Base-by-base conservation (phyloP, 2,888 invertebrate species). In the Tupiocoris notatus region DNA sequence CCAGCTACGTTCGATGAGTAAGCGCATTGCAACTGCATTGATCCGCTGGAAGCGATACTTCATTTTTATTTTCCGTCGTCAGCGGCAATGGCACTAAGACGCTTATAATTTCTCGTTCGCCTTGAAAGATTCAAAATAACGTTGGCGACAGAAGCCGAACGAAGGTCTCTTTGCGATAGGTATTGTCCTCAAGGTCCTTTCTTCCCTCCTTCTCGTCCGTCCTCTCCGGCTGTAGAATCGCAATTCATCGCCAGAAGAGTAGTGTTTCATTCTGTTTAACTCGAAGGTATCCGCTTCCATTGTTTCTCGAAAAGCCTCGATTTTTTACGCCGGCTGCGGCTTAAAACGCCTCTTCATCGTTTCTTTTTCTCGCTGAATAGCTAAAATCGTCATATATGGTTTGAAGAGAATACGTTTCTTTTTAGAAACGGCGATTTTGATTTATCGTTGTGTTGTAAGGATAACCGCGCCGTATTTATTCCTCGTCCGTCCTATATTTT, bases 91-190 rank as follows among this genome's bases (percentile, higher is more conserved):
- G 3, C 39, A 12, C 39, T 7, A 39, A 39, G 39, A 39, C 39
- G 39, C 39, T 39, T 39, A 39, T 39, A 39, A 39, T 39, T 57
- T 67, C 67, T n/a, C 22, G 67, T 17, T 67, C 57, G 56, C 67
- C 67, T 67, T 67, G 67, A 67, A 67, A 57, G 22, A 67, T 56
- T 67, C 67, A 57, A 57, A 67, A 67, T 67, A 67, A 57, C 67
- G 67, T 17, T 54, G 67, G 57, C 67, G 39, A 39, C 39, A 39
- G 39, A 39, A 39, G 12, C 39, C 39, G 39, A 39, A 3, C 39
- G 39, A 39, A 39, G 39, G 39, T 39, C 39, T 39, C 12, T 39
- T 12, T 39, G 12, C 39, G 39, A 39, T 39, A 39, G 39, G 39
- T 39, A 39, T 39, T 39, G 39, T 39, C 39, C 39, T 39, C 39